phyloP scores from a whole-genome alignment of 2,113 vertebrate genomes.

The Dinomys branickii region DNA sequence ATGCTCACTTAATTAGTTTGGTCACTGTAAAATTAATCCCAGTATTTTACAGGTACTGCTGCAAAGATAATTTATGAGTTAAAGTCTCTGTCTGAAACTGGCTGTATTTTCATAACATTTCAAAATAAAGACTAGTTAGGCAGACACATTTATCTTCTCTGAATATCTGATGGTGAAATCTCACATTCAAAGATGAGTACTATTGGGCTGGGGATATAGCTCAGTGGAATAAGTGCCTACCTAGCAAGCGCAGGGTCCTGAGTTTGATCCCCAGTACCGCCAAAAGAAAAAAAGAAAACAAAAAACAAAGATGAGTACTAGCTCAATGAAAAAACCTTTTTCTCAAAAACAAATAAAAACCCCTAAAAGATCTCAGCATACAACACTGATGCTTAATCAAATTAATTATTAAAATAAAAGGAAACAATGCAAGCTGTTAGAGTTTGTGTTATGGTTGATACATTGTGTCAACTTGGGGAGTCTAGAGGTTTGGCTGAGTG shows the following conservation, averaged over 20 bases:
- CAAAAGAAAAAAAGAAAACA: no score
- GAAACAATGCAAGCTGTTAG: not conserved
- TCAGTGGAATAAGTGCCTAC: no score
- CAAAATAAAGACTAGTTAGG: not conserved
- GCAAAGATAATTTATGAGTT: not conserved
- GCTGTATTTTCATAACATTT: constrained; percentile 47
- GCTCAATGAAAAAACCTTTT: not conserved
- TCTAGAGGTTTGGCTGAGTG: no score
- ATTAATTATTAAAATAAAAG: constrained; percentile 25
- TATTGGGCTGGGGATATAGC: no score
- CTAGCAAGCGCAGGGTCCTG: no score
- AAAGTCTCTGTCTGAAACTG: not conserved
- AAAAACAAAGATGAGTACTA: no score
- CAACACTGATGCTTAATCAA: not conserved
- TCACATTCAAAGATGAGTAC: constrained; percentile 17
- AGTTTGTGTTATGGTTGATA: no score
- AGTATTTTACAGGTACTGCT: not conserved
- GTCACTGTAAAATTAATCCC: not conserved
- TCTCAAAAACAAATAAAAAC: constrained; percentile 13
- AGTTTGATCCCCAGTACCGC: no score
- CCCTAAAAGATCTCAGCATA: not conserved
- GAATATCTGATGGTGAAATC: not conserved
- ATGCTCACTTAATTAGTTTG: not conserved
- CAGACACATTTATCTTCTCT: not conserved
- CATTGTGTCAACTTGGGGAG: no score